Percentiles rank a stretch among this genome's conserved stretches.
Conservation (phyloP, 2,797 vertebrate genomes). For the Tapirus indicus region DNA sequence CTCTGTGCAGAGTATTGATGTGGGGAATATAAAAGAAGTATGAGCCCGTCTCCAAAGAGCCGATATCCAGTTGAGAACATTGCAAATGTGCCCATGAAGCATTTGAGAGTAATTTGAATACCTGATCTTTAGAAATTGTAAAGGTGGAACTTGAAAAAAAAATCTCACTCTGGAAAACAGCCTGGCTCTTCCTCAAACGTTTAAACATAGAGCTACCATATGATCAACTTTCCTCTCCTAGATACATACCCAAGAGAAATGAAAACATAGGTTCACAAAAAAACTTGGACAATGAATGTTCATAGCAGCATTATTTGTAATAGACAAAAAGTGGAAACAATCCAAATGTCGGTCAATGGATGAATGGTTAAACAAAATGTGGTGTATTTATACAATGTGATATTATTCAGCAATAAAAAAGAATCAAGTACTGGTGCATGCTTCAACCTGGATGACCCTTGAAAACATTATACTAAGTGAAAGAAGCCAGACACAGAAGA, state of each 20-base stretch:
- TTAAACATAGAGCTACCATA: slow-evolving; percentile 27
- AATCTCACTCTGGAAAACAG: not conserved
- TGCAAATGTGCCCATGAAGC: not conserved
- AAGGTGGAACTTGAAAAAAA: slow-evolving; percentile 28
- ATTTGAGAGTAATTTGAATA: slow-evolving; percentile 52
- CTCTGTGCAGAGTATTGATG: not conserved
- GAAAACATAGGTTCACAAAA: slow-evolving; percentile 51
- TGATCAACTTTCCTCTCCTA: not conserved
- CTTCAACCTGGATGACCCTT: not conserved
- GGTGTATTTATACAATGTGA: not conserved
- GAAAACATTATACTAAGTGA: not conserved
- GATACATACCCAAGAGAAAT: slow-evolving; percentile 4
- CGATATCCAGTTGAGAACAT: not conserved
- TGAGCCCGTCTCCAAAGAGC: slow-evolving; percentile 14
- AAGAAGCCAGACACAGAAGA: slow-evolving; percentile 34
- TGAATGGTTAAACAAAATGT: slow-evolving; percentile 8
- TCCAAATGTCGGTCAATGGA: not conserved
- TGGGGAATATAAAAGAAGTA: slow-evolving; percentile 13
- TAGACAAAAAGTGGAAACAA: slow-evolving; percentile 1
- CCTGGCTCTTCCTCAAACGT: not conserved
- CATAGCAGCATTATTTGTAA: not conserved
- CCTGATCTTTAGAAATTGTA: slow-evolving; percentile 46
- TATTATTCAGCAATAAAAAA: slow-evolving; percentile 14
- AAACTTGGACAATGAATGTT: not conserved
- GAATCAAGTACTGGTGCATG: not conserved